These are phyloP conservation scores for Illadopsis cleaveri DNA, from an alignment of 2,113 vertebrate genomes.

Conservation along the genomic window DNA sequence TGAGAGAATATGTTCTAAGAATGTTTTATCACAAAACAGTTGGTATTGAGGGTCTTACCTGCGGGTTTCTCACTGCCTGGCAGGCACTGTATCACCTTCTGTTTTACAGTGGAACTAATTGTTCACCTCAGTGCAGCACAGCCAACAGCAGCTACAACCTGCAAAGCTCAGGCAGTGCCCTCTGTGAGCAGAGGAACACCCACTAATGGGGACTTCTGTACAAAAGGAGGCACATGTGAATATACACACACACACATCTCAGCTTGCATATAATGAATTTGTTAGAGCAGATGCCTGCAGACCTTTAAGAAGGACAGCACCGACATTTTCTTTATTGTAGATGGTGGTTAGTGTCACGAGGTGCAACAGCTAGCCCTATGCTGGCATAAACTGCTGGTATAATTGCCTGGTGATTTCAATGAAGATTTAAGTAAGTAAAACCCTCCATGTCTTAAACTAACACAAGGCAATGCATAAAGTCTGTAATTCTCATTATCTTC, in stretches of 20 bases:
- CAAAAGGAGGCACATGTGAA: background rate
- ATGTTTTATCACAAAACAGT: background rate
- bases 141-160: background rate
- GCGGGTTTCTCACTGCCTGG: background rate
- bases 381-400: background rate
- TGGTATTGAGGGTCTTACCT: background rate
- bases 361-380: background rate
- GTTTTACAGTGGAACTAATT: background rate
- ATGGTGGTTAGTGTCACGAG: background rate
- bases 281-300: background rate
- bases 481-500: background rate
- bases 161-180: background rate
- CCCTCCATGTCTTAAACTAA: background rate
- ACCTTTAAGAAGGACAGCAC: background rate
- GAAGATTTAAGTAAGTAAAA: constrained; percentile 27
- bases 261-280: background rate
- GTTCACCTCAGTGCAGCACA: background rate
- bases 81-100: background rate
- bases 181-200: background rate
- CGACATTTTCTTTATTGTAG: background rate
- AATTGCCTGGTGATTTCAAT: constrained; percentile 1
- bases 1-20: background rate
- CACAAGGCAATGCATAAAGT: background rate
- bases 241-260: background rate
- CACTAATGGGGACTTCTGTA: background rate